Conservation (phyloP, 2,888 invertebrate species). For the Zygogramma bicolorata region DNA sequence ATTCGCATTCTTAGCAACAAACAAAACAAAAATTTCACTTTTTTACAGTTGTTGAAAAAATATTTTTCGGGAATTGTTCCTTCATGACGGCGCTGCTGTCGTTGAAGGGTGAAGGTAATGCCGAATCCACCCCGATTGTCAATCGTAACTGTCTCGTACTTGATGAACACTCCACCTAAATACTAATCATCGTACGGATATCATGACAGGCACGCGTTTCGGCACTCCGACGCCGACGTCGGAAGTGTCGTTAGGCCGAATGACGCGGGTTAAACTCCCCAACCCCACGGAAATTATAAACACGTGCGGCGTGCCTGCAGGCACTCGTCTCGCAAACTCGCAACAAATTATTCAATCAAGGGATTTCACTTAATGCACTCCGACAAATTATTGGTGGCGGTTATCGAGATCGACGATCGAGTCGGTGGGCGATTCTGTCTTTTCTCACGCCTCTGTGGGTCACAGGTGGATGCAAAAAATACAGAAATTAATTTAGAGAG, state of each 20-base stretch:
- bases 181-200: slow-evolving; percentile 28
- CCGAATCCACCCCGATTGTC: neutral
- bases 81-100: too few species aligned
- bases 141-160: neutral
- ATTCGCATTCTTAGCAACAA: too few species aligned
- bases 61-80: too few species aligned
- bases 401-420: slow-evolving; percentile 6
- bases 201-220: slow-evolving; percentile 34
- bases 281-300: slow-evolving; percentile 43
- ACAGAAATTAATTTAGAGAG: too few species aligned
- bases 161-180: slow-evolving; percentile 16
- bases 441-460: neutral
- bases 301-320: slow-evolving; percentile 44
- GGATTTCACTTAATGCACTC: slow-evolving; percentile 38
- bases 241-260: slow-evolving; percentile 19
- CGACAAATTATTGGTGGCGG: slow-evolving; percentile 31
- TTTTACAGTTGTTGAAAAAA: too few species aligned
- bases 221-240: slow-evolving; percentile 25
- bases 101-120: neutral
- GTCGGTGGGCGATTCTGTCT: neutral
- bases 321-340: slow-evolving; percentile 48
- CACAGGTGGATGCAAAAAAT: neutral
- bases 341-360: slow-evolving; percentile 51
- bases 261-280: slow-evolving; percentile 13
- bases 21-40: too few species aligned